Percentiles rank a stretch among this genome's conserved stretches.
Evolutionary conservation across 2,888 invertebrate species (phyloP).

Genomic region (Apamea crenata): DNA sequence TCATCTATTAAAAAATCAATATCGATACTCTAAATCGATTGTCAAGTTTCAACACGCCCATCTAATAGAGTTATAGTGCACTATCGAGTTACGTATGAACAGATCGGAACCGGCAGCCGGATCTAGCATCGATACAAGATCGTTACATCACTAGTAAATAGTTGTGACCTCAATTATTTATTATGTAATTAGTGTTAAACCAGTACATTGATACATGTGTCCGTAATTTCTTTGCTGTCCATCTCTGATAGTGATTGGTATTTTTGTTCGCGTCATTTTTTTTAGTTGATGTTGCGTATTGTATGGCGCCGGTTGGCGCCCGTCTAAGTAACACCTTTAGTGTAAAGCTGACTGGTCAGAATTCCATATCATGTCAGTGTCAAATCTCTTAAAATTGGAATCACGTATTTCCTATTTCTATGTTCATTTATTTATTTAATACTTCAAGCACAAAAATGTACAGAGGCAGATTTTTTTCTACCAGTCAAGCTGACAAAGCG

Average conservation of each 20-base stretch:
- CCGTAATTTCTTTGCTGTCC: constrained; percentile 51
- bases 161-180: constrained; percentile 76
- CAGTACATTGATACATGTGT: constrained; percentile 62
- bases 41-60: constrained; percentile 51
- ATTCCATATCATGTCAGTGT: neutral
- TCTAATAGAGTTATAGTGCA: constrained; percentile 58
- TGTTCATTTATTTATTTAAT: neutral
- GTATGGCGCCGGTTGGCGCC: neutral
- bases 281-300: constrained; percentile 11
- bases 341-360: neutral
- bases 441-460: neutral
- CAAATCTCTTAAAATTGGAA: neutral
- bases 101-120: constrained; percentile 78
- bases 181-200: constrained; percentile 72
- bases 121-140: constrained; percentile 73
- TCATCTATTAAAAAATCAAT: constrained; percentile 52
- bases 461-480: neutral
- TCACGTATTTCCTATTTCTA: neutral
- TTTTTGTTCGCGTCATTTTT: constrained; percentile 35
- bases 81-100: constrained; percentile 68
- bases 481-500: neutral
- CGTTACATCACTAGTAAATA: constrained; percentile 76
- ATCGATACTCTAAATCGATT: constrained; percentile 58
- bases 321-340: constrained; percentile 23
- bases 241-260: constrained; percentile 51